phyloP scores from a whole-genome alignment of 2,888 invertebrate species.

The Acanthosepion esculentum region DNA sequence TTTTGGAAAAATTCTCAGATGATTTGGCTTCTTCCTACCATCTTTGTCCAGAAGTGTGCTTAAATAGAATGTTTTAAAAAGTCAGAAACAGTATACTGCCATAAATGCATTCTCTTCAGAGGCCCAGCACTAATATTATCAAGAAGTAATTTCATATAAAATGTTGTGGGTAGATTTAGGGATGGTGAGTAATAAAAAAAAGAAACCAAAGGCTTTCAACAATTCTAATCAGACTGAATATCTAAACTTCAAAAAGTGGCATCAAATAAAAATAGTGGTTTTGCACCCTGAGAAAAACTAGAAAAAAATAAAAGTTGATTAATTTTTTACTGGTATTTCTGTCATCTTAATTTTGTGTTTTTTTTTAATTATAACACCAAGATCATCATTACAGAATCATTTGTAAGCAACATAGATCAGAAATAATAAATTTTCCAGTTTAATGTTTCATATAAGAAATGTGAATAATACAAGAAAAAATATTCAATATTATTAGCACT shows the following conservation, averaged over 20 bases:
- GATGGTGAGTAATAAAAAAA: not conserved
- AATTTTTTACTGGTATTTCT: no score
- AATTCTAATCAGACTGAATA: not conserved
- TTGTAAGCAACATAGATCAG: no score
- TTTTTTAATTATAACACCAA: no score
- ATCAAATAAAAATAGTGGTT: not conserved
- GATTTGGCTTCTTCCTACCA: not conserved
- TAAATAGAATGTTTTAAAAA: not conserved
- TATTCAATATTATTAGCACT: no score
- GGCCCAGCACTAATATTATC: not conserved
- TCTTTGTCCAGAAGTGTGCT: not conserved
- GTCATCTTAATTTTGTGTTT: no score
- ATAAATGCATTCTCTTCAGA: not conserved
- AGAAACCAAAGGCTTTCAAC: not conserved
- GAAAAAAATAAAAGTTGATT: not conserved
- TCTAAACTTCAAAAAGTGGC: not conserved
- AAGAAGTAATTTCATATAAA: not conserved
- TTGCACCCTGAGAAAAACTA: not conserved
- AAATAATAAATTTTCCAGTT: no score
- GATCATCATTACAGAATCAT: no score
- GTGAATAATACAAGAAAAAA: no score
- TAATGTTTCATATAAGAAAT: no score
- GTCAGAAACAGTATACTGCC: not conserved
- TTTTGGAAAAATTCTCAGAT: not conserved
- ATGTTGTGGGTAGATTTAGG: not conserved